Evolutionary conservation across 2,797 vertebrate genomes (phyloP).

Genomic region (Peromyscus melanophrys): DNA sequence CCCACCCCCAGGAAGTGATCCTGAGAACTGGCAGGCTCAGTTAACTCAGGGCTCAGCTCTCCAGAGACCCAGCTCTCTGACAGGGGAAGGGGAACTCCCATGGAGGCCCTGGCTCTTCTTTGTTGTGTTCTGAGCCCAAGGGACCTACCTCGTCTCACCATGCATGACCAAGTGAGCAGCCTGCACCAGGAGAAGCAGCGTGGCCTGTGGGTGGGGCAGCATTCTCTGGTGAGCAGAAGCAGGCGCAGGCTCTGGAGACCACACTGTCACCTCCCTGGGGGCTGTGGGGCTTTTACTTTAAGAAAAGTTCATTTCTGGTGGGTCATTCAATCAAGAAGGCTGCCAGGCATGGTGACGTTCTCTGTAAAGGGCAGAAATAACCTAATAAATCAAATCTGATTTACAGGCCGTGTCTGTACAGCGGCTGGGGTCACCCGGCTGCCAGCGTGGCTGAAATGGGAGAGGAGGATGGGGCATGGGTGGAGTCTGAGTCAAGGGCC

Average conservation of each 20-base stretch:
- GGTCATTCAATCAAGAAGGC: conserved; percentile 74
- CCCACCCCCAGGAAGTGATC: too few relatives aligned
- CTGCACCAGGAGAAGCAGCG: neutral
- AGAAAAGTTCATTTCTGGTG: conserved; percentile 63
- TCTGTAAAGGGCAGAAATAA: conserved; percentile 80
- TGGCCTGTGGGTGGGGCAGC: neutral
- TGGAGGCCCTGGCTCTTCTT: neutral
- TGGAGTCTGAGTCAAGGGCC: rapidly evolving
- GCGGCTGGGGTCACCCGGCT: neutral
- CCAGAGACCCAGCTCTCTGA: neutral
- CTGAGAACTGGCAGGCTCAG: neutral
- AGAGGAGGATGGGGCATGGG: rapidly evolving
- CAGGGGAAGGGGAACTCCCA: too few relatives aligned
- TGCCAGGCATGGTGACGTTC: conserved; percentile 57
- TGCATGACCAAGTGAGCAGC: too few relatives aligned
- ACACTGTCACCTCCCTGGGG: neutral
- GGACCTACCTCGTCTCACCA: too few relatives aligned
- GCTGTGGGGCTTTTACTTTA: neutral
- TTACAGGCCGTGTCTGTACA: conserved; percentile 40
- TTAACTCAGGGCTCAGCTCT: neutral
- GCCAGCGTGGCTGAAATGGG: neutral
- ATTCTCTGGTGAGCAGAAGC: neutral
- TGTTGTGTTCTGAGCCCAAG: neutral
- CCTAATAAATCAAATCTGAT: conserved; percentile 81
- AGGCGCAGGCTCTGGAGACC: neutral